Base-by-base conservation (phyloP, 1,140 invertebrate genomes). In the Lineus longissimus region DNA sequence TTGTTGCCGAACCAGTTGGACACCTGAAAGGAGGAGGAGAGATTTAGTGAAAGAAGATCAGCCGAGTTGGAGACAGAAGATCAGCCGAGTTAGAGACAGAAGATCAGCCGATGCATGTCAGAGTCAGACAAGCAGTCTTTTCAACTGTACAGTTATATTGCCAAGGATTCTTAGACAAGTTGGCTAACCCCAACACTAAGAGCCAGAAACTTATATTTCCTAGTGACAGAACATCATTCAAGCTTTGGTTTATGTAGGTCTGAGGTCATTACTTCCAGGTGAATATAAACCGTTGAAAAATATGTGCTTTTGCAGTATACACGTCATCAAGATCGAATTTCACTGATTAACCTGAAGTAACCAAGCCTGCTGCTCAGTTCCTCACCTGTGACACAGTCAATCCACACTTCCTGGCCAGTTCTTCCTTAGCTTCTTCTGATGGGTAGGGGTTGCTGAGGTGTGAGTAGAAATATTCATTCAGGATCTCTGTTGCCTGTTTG, bases 391-490 rank as follows among this genome's bases (percentile, higher is more conserved):
- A 94, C 25, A 99, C 95, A 41, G 97, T 99, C 79, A 99, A 99
- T 76, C 94, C 93, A 84, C 97, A 99, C 82, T 98, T 98, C 78
- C 95, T 87, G n/a, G 97, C 97, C 79, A 99, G 84, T 81, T 99
- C 97, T 84, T 99, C 97, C 83, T 99, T 99, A 54, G 96, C 96
- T 84, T 99, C 97, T 86, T 99, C 97, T 76, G 93, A 97, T 60
- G 97, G 97, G 85, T 99, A 99, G 22, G 97, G 97, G 87, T 99
- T 99, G 80, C 93, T 95, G 69, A 99, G 87, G 84, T 99, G 96
- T 67, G 95, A 98, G 85, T 99, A 99, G 84, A 99, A 99, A 84
- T 99, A 99, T 84, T 99, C 96, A 83, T 99, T 99, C 71, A 99
- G 86, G 72, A 99, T 95, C 87, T 99, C 97, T 13, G 97, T 98